Evolutionary conservation across 2,113 vertebrate species (phyloP), one percentile per base, ranked within the genome.

Genomic region (Cepphus grylle): DNA sequence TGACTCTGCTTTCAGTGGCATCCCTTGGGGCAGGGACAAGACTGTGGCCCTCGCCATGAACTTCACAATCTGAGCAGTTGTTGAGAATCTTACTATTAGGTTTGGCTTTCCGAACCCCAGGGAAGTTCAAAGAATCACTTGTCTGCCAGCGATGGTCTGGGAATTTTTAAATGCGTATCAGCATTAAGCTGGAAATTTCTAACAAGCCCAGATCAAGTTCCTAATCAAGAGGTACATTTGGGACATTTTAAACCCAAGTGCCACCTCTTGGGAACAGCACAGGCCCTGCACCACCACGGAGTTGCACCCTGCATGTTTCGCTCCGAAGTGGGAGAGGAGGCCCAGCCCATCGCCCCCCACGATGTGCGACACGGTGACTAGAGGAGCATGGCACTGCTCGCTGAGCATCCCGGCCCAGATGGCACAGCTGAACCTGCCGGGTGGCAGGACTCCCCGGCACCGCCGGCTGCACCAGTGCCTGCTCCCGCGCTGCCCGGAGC

Each of bases 371-470:
- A 66, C 6, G 6, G 95, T 90, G 95, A 85, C 96, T 76, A 77
- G 96, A 93, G 80, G 89, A 96, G 91, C 95, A 93, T 94, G 96
- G 94, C 86, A 97, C 95, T 55, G 84, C 73, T 58, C 0, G 8
- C 52, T 0, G 65, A 81, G 85, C 80, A 19, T 29, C 86, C 73
- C 7, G 1, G 81, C 73, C 81, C 93, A 96, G 94, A 94, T 95
- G 95, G 86, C 86, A 50, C 95, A 92, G 94, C 96, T 93, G 93
- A 96, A 94, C 93, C 96, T 95, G 94, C 88, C 0, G 47, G 88
- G 86, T 2, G 8, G 81, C 88, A 78, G 92, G 82, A 63, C 50
- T 55, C 80, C 88, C 91, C 67, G 4, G 79, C 95, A 91, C 84
- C 2, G 5, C 87, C 9, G 34, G 74, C 73, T 52, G 76, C 74